Evolutionary conservation across 2,113 vertebrate genomes (phyloP), one percentile per base, ranked within the genome.

Genomic region (Willisornis vidua): DNA sequence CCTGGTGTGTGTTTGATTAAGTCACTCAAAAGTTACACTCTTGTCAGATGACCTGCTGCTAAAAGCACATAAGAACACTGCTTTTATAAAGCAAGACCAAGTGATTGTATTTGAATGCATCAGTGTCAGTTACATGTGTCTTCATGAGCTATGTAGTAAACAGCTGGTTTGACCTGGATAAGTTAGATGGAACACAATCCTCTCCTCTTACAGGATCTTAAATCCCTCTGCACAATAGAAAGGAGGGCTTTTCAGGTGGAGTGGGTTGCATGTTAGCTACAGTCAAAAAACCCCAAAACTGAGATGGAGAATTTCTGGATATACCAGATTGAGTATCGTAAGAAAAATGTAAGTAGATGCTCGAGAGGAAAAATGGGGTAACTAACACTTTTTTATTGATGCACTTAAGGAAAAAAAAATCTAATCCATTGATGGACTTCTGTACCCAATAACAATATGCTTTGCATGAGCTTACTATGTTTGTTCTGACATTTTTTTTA

Each of bases 281-380:
- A 52, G 29, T 57, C 20, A 54, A 12, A 70, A 37, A 72, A 26
- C 58, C 1, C 18, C 67, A 22, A 41, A 86, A 71, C 8, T 41
- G 89, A 93, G 77, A 99, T 99, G 99, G 99, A 99, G 95, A 99
- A 99, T 96, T 99, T 99, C 91, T 99, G 99, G 99, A 98, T 98
- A 88, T 99, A 98, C 97, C 99, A 98, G 41, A 91, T 97, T 63
- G 98, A 99, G 59, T 95, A 90, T 94, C 87, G 39, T 9, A 97
- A 98, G 41, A 98, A 94, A 88, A 97, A 98, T n/a, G 98, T 98
- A 97, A 84, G 98, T 98, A 86, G 23, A 28, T 68, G 46, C 39
- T 77, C 6, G 25, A 68, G 73, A 51, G 54, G 5, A 37, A 10
- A 90, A 62, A 39, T 18, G 6, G 10, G 5, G 4, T 81, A 76